Percentiles rank a stretch among this genome's conserved stretches.
phyloP scores from a whole-genome alignment of 1,140 invertebrate genomes.

The Liolophura sinensis region DNA sequence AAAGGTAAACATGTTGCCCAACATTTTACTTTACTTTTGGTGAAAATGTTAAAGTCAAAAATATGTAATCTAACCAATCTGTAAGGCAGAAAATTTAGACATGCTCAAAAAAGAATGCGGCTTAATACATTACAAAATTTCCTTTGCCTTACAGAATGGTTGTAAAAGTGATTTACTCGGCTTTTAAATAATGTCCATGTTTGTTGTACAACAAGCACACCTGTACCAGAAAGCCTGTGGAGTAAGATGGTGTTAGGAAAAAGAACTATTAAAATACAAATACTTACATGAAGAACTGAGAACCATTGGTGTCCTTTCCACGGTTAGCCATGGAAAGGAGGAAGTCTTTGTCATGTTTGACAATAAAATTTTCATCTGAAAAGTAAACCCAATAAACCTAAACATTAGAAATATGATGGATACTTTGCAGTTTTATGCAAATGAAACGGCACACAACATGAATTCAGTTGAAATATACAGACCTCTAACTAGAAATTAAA shows the following conservation, averaged over 20 bases:
- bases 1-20: too few species aligned
- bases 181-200: background rate
- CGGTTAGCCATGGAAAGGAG: conserved; percentile 64
- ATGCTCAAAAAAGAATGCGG: too few species aligned
- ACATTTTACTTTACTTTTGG: too few species aligned
- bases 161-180: background rate
- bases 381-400: conserved; percentile 14
- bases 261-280: conserved; percentile 5
- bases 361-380: conserved; percentile 86
- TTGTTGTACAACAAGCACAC: background rate
- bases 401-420: too few species aligned
- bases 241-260: conserved; percentile 7
- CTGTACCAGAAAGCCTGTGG: background rate
- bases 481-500: background rate
- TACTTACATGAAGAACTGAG: conserved; percentile 59
- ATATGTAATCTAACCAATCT: too few species aligned
- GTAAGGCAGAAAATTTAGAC: too few species aligned
- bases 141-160: too few species aligned
- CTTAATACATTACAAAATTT: too few species aligned
- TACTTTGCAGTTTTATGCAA: too few species aligned
- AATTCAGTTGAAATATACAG: background rate
- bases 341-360: conserved; percentile 78
- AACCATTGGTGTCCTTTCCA: conserved; percentile 58
- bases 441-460: too few species aligned
- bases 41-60: too few species aligned